Conservation (phyloP, 2,888 invertebrate species). For the Litoditis marina region DNA sequence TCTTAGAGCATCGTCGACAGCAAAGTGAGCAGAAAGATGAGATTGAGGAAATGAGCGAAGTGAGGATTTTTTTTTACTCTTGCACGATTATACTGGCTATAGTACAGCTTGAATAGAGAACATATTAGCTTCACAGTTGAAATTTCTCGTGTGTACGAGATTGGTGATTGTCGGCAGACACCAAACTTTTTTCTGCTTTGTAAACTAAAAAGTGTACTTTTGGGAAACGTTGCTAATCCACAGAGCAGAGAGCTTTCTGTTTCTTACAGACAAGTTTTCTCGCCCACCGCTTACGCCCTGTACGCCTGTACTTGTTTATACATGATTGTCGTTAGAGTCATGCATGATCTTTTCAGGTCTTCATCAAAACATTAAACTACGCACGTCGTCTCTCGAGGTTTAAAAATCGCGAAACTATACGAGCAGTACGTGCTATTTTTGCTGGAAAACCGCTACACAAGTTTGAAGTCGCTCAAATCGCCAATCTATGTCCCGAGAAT, state of each 20-base stretch:
- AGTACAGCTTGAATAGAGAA: no score
- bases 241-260: no score
- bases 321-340: no score
- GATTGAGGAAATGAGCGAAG: conserved; percentile 92
- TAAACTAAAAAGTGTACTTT: no score
- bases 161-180: not conserved
- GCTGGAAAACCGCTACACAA: conserved; percentile 80
- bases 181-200: not conserved
- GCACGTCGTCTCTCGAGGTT: conserved; percentile 93
- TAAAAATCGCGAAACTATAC: conserved; percentile 95
- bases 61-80: no score
- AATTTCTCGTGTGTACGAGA: not conserved
- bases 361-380: conserved; percentile 93
- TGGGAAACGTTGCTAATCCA: no score
- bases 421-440: conserved; percentile 77
- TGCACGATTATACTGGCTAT: no score
- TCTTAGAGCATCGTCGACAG: conserved; percentile 90
- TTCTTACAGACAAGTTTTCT: no score
- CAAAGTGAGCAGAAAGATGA: conserved; percentile 98
- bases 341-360: conserved; percentile 71
- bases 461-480: conserved; percentile 93
- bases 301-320: no score
- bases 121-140: no score
- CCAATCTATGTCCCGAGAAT: conserved; percentile 96
- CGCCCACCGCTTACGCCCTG: no score